Evolutionary conservation across 1,140 invertebrate genomes (phyloP), one percentile per base, ranked within the genome.

Genomic region (Nomia melanderi): DNA sequence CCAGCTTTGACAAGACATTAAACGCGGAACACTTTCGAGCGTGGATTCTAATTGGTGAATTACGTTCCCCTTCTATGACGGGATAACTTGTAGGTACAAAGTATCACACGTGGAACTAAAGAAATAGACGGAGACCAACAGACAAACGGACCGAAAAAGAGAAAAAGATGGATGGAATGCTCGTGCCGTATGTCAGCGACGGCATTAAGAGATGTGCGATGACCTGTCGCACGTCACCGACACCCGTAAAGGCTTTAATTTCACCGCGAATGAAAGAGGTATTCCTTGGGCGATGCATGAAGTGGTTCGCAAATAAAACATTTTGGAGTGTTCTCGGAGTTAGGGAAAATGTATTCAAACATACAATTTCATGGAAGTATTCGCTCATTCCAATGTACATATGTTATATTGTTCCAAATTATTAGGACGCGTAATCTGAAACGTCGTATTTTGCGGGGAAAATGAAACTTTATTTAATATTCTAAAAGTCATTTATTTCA

Each of bases 291-390:
- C 50, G 64, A n/a, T n/a, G 41, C 44, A 64, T 81, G 72, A 86
- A 85, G 86, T 85, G 78, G 74, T 88, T 84, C 84, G 84, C 88
- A 88, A 88, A 89, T 88, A 90, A 88, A 88, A 60, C 79, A 44
- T 44, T 65, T 54, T 71, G 56, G 69, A 81, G 77, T 65, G 75
- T 23, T 64, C 33, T 41, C 20, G 29, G 62, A 31, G 64, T 20
- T 17, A 81, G 80, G 41, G n/a, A n/a, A n/a, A n/a, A n/a, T n/a
- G n/a, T n/a, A n/a, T n/a, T n/a, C n/a, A n/a, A n/a, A n/a, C n/a
- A n/a, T n/a, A n/a, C n/a, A n/a, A n/a, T n/a, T n/a, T n/a, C n/a
- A n/a, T n/a, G n/a, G n/a, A n/a, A n/a, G n/a, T n/a, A n/a, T n/a
- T n/a, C n/a, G n/a, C n/a, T n/a, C n/a, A n/a, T n/a, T n/a, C n/a